phyloP scores from a whole-genome alignment of 2,888 invertebrate genomes.

The Cephus pulcher region DNA sequence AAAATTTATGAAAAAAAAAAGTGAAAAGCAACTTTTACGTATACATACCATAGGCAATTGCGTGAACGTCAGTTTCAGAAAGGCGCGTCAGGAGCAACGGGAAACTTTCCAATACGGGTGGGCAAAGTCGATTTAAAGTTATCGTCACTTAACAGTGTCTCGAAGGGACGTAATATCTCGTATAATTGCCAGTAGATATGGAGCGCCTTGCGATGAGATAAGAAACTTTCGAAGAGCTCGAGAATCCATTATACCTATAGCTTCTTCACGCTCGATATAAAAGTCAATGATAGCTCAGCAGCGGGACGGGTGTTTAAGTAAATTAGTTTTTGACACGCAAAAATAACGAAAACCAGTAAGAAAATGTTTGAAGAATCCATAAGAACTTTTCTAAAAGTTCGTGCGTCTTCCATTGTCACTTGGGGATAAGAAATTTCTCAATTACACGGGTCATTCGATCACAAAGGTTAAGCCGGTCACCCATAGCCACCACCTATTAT shows the following conservation, averaged over 20 bases:
- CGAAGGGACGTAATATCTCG: conserved; percentile 20
- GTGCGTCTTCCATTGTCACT: neutral
- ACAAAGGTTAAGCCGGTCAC: neutral
- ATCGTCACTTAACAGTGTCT: neutral
- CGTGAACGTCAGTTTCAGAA: neutral
- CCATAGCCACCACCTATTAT: neutral
- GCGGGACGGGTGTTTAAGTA: neutral
- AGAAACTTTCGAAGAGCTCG: neutral
- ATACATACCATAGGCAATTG: neutral
- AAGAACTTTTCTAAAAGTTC: neutral
- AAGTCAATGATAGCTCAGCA: neutral
- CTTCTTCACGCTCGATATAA: neutral
- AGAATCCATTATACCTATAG: neutral
- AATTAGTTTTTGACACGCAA: neutral
- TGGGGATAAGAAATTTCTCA: neutral
- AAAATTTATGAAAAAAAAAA: neutral
- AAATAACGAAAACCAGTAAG: neutral
- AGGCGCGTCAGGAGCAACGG: neutral
- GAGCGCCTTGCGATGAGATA: neutral
- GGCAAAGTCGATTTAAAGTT: conserved; percentile 9
- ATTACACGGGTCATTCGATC: neutral
- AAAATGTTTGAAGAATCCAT: neutral
- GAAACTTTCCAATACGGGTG: conserved; percentile 10
- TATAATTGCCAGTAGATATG: conserved; percentile 18
- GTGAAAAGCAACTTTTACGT: too few relatives aligned